Percentiles rank a stretch among this genome's conserved stretches.
Evolutionary conservation across 2,113 vertebrate species (phyloP).

Genomic region (Eolophus roseicapilla): DNA sequence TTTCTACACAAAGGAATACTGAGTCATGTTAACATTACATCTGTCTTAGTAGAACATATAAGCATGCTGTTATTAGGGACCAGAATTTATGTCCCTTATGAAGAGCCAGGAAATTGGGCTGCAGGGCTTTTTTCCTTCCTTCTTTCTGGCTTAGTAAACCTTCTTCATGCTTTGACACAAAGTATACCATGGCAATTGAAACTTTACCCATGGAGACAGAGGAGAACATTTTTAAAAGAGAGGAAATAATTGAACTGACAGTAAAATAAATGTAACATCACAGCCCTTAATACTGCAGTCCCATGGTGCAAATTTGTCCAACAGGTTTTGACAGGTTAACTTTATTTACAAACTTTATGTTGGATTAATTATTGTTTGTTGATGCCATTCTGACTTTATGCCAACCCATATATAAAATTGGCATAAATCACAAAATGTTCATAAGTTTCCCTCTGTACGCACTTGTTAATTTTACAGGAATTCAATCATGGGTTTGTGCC

Average conservation of each 20-base stretch:
- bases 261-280: not conserved
- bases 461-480: not conserved
- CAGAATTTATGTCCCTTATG: not conserved
- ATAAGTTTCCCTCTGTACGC: not conserved
- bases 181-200: not conserved
- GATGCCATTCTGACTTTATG: not conserved
- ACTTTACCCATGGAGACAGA: not conserved
- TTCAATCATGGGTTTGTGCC: not conserved
- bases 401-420: not conserved
- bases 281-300: not conserved
- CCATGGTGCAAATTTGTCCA: not conserved
- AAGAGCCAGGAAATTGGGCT: not conserved
- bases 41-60: not conserved
- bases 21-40: not conserved
- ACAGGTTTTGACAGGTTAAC: not conserved
- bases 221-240: not conserved
- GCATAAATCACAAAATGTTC: not conserved
- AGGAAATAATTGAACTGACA: not conserved
- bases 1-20: not conserved
- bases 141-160: not conserved
- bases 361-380: not conserved
- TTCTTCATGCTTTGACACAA: not conserved
- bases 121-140: not conserved
- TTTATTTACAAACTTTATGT: not conserved
- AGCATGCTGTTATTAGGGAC: not conserved